A percentile compares a stretch with the other conserved stretches of the same genome.
phyloP scores from a whole-genome alignment of 1,140 invertebrate genomes.

The Drosophila eugracilis region DNA sequence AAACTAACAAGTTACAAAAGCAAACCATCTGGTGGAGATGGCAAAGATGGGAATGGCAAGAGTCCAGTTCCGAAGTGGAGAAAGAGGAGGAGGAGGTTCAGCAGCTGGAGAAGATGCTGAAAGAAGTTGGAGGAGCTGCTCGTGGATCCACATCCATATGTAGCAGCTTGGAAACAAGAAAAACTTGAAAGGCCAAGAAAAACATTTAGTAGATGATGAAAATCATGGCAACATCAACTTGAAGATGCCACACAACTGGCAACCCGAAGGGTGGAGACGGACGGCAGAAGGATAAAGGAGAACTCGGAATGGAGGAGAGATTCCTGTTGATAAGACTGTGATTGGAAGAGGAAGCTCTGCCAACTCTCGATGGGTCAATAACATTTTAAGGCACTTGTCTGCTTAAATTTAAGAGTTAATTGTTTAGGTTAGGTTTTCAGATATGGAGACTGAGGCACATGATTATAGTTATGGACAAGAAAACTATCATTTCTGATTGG shows the following conservation, averaged over 20 bases:
- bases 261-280: neutral
- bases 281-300: conserved; percentile 1
- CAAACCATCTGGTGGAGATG: conserved; percentile 66
- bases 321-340: conserved; percentile 4
- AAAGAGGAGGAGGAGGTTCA: conserved; percentile 9
- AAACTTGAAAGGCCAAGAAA: conserved; percentile 74
- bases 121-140: conserved; percentile 28
- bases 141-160: conserved; percentile 17
- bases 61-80: conserved; percentile 1
- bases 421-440: conserved; percentile 20
- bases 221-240: conserved; percentile 79
- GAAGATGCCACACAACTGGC: conserved; percentile 39
- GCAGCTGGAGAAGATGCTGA: conserved; percentile 34
- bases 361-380: conserved; percentile 27
- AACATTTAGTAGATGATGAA: conserved; percentile 82
- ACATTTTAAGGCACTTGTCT: conserved; percentile 16
- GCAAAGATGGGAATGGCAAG: conserved; percentile 7
- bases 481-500: no score
- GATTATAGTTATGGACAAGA: no score
- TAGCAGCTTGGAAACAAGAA: conserved; percentile 52
- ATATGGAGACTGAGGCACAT: no score
- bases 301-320: conserved; percentile 5
- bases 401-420: conserved; percentile 17
- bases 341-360: conserved; percentile 18
- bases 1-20: conserved; percentile 81